Evolutionary conservation across 2,113 vertebrate genomes (phyloP).

Genomic region (Macquaria australasica): DNA sequence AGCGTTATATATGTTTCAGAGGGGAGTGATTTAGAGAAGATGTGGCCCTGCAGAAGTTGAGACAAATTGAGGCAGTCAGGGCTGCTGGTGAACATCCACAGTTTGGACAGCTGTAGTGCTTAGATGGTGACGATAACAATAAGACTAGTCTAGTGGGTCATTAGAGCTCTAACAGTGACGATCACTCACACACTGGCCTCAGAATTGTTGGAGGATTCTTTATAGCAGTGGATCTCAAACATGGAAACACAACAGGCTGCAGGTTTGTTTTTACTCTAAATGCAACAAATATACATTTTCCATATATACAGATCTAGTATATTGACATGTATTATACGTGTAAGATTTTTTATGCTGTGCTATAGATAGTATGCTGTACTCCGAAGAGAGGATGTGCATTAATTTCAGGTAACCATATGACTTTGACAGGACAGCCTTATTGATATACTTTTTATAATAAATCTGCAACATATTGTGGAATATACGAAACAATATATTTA

Average conservation of each 20-base stretch:
- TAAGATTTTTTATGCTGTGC: neutral
- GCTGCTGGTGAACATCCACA: constrained; percentile 48
- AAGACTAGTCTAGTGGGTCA: constrained; percentile 58
- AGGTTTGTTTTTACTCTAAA: neutral
- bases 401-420: neutral
- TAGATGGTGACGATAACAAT: constrained; percentile 59
- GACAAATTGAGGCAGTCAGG: constrained; percentile 66
- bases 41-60: constrained; percentile 51
- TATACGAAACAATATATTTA: neutral
- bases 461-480: neutral
- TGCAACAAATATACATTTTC: neutral
- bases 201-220: constrained; percentile 33
- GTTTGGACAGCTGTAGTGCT: constrained; percentile 49
- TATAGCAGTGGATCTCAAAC: constrained; percentile 15
- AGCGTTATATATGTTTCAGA: constrained; percentile 53
- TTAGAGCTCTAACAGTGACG: constrained; percentile 65
- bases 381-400: neutral
- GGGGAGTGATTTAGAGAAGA: constrained; percentile 58
- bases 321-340: neutral
- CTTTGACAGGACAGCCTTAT: neutral
- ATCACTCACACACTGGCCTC: constrained; percentile 52
- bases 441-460: neutral
- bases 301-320: neutral
- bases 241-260: constrained; percentile 13
- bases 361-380: neutral